phyloP scores from a whole-genome alignment of 2,113 vertebrate genomes.

The Nannospalax galili region DNA sequence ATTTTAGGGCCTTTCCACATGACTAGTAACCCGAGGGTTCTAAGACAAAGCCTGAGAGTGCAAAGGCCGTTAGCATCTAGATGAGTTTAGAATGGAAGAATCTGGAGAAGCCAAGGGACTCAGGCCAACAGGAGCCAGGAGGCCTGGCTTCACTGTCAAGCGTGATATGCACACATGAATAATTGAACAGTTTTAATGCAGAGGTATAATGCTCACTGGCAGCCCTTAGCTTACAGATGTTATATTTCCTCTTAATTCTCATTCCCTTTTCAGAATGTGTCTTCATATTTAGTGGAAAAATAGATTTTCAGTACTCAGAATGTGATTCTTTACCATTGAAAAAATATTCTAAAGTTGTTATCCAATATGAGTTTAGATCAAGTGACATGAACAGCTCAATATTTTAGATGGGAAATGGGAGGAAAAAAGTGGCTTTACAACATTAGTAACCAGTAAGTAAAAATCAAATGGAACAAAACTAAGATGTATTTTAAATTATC shows the following conservation, averaged over 20 bases:
- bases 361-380: background rate
- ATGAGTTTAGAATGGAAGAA: background rate
- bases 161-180: background rate
- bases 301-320: background rate
- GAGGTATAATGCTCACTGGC: background rate
- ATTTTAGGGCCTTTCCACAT: background rate
- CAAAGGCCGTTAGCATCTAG: no score
- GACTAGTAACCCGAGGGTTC: background rate
- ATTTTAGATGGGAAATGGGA: background rate
- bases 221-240: background rate
- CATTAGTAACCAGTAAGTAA: background rate
- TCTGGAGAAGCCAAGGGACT: background rate
- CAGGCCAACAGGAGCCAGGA: background rate
- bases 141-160: background rate
- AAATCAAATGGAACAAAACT: background rate
- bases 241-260: background rate
- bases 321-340: background rate
- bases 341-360: background rate
- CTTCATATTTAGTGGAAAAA: background rate
- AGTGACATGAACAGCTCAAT: background rate
- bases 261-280: background rate
- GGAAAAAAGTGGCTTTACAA: background rate
- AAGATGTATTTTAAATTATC: background rate
- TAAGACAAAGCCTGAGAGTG: background rate
- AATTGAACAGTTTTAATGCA: constrained; percentile 28